Evolutionary conservation across 1,140 invertebrate genomes (phyloP).

Genomic region (Dendroctonus valens): DNA sequence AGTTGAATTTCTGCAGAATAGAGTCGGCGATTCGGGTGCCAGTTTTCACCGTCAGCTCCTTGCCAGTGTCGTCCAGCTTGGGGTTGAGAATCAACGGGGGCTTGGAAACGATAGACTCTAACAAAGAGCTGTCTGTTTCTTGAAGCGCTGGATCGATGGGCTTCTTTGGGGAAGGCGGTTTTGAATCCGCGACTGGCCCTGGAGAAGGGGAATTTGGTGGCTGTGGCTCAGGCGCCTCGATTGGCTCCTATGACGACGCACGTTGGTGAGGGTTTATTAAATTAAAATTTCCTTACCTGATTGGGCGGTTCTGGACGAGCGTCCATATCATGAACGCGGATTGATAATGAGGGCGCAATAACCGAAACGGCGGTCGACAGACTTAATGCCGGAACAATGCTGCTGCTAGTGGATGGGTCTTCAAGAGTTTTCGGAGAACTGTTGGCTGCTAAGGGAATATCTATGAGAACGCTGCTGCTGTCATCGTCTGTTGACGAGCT

Average conservation of each 20-base stretch:
- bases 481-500: constrained; percentile 51
- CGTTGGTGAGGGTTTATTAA: neutral
- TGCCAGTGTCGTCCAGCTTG: constrained; percentile 51
- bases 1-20: constrained; percentile 47
- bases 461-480: constrained; percentile 46
- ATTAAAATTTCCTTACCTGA: neutral
- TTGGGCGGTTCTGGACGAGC: neutral
- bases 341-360: constrained; percentile 11
- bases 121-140: constrained; percentile 47
- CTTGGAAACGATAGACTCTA: constrained; percentile 45
- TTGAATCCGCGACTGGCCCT: neutral
- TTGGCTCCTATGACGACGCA: no score
- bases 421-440: constrained; percentile 27
- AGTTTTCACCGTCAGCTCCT: constrained; percentile 46
- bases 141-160: constrained; percentile 49
- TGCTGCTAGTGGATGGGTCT: neutral
- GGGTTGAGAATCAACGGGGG: constrained; percentile 43
- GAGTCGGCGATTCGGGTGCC: constrained; percentile 48
- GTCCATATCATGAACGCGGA: no score
- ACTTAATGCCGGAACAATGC: neutral
- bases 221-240: neutral
- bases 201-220: neutral
- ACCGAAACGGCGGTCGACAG: neutral
- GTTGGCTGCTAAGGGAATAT: constrained; percentile 21
- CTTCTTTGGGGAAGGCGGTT: constrained; percentile 26